A percentile compares a stretch with the other conserved stretches of the same genome.
phyloP scores from a whole-genome alignment of 2,113 vertebrate species.

The Myiozetetes cayanensis region DNA sequence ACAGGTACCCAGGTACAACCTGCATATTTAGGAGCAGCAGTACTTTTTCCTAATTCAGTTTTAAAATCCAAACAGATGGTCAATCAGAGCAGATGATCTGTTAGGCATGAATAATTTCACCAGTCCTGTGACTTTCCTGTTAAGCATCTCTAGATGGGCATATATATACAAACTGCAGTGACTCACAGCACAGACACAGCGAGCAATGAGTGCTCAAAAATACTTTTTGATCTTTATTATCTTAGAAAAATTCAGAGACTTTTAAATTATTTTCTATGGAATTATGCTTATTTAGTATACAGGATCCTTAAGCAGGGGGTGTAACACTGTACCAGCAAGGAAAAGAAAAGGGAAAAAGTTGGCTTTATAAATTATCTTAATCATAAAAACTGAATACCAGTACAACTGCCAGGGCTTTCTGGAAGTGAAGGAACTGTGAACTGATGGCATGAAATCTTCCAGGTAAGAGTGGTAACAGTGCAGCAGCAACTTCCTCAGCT shows the following conservation, averaged over 20 bases:
- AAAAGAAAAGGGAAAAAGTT: background rate
- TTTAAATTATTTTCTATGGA: background rate
- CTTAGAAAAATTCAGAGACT: background rate
- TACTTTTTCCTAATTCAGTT: background rate
- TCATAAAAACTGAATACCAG: background rate
- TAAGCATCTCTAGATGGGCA: background rate
- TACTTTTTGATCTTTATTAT: background rate
- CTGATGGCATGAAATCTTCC: background rate
- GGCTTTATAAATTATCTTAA: background rate
- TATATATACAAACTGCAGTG: background rate
- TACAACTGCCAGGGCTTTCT: background rate
- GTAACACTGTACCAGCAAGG: background rate
- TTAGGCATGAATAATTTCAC: background rate
- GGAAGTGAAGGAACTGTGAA: background rate
- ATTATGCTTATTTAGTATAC: background rate
- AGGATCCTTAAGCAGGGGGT: background rate
- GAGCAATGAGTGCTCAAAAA: background rate
- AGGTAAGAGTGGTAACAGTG: background rate
- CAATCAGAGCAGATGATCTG: background rate
- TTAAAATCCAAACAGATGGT: slow-evolving; percentile 30
- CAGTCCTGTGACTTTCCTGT: background rate
- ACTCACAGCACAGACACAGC: background rate
- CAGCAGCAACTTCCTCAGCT: background rate
- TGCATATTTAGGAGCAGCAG: background rate
- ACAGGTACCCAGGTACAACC: background rate